Base-by-base conservation (phyloP, 35 echinoderm and acorn worm genomes). In the Heliocidaris tuberculata region DNA sequence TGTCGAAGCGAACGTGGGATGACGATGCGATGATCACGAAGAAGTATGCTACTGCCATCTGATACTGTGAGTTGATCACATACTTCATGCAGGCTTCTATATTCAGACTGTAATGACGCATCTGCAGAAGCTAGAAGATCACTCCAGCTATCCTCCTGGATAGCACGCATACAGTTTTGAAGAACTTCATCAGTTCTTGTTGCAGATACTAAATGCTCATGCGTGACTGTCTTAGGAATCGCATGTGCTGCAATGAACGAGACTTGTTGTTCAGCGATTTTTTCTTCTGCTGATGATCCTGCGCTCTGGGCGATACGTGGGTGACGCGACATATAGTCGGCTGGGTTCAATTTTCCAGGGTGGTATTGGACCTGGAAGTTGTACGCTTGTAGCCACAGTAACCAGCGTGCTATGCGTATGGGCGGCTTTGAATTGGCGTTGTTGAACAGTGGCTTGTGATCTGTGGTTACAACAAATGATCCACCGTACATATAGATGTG, bases 361-460 rank as follows among this genome's bases (percentile, higher is more conserved):
- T 94, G 54, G 47, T 94, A 94, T 19, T 30, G 24, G 7, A 94
- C 31, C 12, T 47, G 86, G 7, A 48, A 94, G 19, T 88, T 49
- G 31, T 94, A 94, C 24, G 93, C 95, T 90, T 94, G 60, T 3
- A 96, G 48, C 35, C 90, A 94, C 92, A 94, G 59, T 11, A 65
- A 17, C 92, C 92, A 94, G 10, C 86, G 92, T 94, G 94, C 95
- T 31, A 97, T 95, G 47, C 97, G 89, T 86, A 65, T 29, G 13
- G 97, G 86, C 29, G 96, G 95, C 29, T 96, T 97, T 6, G 96
- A 91, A 48, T 94, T 30, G n/a, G 95, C 29, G 60, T 96, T 94
- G 50, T 97, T 96, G 95, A 94, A 97, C 5, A 97, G 59, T 11
- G 93, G 94, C 9, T 96, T 95, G 90, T 97, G 95, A 90, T n/a